Conservation (phyloP, 2,113 vertebrate genomes). For the Bathybates hornii region DNA sequence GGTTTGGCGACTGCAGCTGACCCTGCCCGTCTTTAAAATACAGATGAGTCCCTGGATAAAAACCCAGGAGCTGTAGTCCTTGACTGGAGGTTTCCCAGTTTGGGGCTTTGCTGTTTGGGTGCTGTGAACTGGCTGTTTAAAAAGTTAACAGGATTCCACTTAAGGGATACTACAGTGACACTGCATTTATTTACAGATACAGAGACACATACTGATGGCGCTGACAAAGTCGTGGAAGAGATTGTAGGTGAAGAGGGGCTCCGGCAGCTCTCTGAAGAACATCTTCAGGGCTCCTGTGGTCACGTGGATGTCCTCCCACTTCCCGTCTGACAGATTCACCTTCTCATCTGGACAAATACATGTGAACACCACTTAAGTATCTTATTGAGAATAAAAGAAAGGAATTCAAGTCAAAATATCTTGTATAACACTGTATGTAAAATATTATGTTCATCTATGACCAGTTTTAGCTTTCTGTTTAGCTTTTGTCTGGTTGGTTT, state of each 20-base stretch:
- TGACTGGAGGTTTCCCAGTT: background rate
- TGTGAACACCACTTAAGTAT: background rate
- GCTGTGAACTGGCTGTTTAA: background rate
- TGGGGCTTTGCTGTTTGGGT: background rate
- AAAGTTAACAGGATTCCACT: background rate
- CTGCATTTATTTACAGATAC: background rate
- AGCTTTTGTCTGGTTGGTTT: background rate
- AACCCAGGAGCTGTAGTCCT: background rate
- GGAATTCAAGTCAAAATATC: background rate
- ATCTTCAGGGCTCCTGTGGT: slow-evolving; percentile 95
- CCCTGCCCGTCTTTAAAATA: background rate
- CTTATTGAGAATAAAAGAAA: background rate
- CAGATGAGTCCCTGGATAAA: background rate
- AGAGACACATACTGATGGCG: slow-evolving; percentile 86
- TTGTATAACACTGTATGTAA: background rate
- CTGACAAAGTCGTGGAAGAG: slow-evolving; percentile 90
- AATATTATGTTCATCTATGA: background rate
- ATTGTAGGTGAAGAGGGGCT: slow-evolving; percentile 87
- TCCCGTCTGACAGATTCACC: slow-evolving; percentile 82
- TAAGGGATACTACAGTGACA: background rate
- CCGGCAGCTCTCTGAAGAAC: slow-evolving; percentile 95
- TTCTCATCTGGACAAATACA: slow-evolving; percentile 82
- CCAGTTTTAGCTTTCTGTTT: background rate
- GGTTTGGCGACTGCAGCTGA: background rate
- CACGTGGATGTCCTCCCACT: slow-evolving; percentile 98